These are phyloP conservation scores for Cirrhinus molitorella DNA, from an alignment of 2,797 vertebrate species.

Conservation along the genomic window DNA sequence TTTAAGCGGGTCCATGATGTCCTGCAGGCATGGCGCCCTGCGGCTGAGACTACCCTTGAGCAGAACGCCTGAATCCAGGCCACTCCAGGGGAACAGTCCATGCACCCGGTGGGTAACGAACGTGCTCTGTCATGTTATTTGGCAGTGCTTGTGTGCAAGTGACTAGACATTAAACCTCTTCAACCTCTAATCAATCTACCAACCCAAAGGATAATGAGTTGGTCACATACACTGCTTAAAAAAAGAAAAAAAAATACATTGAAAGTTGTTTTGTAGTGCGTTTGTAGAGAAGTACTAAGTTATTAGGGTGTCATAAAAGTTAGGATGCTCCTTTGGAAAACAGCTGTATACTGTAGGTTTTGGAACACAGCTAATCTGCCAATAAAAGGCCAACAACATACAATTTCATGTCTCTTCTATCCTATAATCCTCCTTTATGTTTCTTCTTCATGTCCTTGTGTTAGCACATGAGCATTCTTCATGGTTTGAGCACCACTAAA, in stretches of 20 bases:
- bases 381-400: background rate
- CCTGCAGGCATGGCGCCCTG: background rate
- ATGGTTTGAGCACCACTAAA: background rate
- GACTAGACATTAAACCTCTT: background rate
- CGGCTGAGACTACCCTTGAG: background rate
- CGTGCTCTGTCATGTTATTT: background rate
- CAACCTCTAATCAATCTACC: background rate
- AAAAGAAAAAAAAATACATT: too few relatives aligned
- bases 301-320: background rate
- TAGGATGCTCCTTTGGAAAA: background rate
- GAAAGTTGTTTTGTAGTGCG: background rate
- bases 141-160: background rate
- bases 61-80: background rate
- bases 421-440: background rate
- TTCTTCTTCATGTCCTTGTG: background rate
- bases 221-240: background rate
- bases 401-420: background rate
- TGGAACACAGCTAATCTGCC: background rate
- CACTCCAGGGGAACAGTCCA: background rate
- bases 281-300: background rate
- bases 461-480: background rate
- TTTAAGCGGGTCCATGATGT: background rate
- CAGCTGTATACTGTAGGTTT: background rate
- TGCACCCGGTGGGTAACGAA: constrained; percentile 12
- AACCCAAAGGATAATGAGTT: background rate